Evolutionary conservation across 2,888 invertebrate genomes (phyloP).

Genomic region (Proisotoma minuta): DNA sequence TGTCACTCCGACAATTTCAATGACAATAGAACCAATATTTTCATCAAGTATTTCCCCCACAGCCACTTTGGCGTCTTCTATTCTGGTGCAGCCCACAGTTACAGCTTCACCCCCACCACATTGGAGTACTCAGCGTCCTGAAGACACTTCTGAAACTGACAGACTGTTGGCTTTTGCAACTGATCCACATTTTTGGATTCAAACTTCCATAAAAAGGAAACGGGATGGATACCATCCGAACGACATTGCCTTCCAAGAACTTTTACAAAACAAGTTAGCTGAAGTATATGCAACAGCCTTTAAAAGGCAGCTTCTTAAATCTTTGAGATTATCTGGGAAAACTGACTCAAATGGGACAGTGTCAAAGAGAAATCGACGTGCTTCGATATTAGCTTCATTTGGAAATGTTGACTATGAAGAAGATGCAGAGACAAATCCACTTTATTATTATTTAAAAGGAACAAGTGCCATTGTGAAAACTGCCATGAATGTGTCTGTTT

Average conservation of each 20-base stretch:
- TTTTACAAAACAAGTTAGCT: slow-evolving; percentile 43
- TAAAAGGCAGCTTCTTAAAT: slow-evolving; percentile 42
- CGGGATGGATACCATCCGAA: slow-evolving; percentile 13
- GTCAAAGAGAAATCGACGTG: neutral
- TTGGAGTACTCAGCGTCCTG: neutral
- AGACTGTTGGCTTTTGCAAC: slow-evolving; percentile 16
- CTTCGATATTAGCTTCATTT: neutral
- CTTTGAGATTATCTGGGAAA: slow-evolving; percentile 32
- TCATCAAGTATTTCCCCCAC: neutral
- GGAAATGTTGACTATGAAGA: slow-evolving; percentile 17
- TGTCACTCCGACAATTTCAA: slow-evolving; percentile 7
- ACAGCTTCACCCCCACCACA: slow-evolving; percentile 11
- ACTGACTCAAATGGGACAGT: neutral
- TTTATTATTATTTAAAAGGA: slow-evolving; percentile 5
- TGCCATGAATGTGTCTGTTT: slow-evolving; percentile 43
- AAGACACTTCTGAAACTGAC: slow-evolving; percentile 9
- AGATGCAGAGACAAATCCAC: slow-evolving; percentile 2
- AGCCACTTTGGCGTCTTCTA: neutral
- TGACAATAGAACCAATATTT: neutral
- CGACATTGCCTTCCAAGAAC: slow-evolving; percentile 25
- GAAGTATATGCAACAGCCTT: slow-evolving; percentile 46
- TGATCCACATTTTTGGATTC: slow-evolving; percentile 42
- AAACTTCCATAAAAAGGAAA: slow-evolving; percentile 41
- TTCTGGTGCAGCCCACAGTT: slow-evolving; percentile 14
- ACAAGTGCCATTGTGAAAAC: slow-evolving; percentile 36